Percentiles rank a stretch among this genome's conserved stretches.
Conservation (phyloP, 2,113 vertebrate species). For the Corydoras sp. region DNA sequence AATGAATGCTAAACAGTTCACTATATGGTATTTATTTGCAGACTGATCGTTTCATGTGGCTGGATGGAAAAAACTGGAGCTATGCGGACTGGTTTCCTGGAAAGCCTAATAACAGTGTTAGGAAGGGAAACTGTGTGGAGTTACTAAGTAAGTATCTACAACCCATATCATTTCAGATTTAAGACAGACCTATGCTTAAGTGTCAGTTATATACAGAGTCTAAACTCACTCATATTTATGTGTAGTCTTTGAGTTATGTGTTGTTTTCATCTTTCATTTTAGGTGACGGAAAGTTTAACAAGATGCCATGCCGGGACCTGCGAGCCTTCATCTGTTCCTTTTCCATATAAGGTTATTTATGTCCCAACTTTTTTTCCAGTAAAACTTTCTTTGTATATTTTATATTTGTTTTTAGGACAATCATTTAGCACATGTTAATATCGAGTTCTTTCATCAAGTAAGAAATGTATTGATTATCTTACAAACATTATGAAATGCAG, state of each 20-base stretch:
- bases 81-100: conserved; percentile 51
- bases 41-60: conserved; percentile 54
- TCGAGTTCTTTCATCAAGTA: too few relatives aligned
- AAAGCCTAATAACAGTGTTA: conserved; percentile 47
- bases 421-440: too few relatives aligned
- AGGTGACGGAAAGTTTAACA: conserved; percentile 54
- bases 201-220: too few relatives aligned
- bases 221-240: too few relatives aligned
- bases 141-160: conserved; percentile 36
- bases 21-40: conserved; percentile 28
- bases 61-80: conserved; percentile 52
- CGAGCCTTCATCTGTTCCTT: conserved; percentile 56
- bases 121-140: conserved; percentile 50
- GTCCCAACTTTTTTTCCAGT: not conserved
- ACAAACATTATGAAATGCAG: too few relatives aligned
- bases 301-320: conserved; percentile 49
- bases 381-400: not conserved
- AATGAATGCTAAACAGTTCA: too few relatives aligned
- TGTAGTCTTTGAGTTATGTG: too few relatives aligned
- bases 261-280: conserved; percentile 12
- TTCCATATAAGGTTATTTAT: conserved; percentile 22
- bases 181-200: too few relatives aligned
- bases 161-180: too few relatives aligned
- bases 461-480: too few relatives aligned
- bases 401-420: too few relatives aligned